Base-by-base conservation (phyloP, 2,797 vertebrate species). In the Mormyrus hasselquistii region DNA sequence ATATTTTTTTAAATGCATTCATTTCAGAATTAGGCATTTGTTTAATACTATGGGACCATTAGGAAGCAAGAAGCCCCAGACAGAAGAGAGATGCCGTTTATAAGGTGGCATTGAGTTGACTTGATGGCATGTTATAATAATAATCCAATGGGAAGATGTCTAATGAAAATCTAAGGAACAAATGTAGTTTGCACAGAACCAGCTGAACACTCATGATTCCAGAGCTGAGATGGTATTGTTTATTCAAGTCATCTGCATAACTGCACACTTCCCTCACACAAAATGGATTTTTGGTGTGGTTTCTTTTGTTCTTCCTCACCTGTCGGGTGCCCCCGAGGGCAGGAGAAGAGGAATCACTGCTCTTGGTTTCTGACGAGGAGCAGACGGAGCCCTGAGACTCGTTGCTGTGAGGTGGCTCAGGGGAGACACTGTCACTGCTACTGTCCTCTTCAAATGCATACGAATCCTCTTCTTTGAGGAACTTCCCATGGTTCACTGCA, bases 381-480 rank as follows among this genome's bases (percentile, higher is more conserved):
- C 96, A 96, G 0, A 92, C 93, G 1, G 96, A 96, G 62, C 95
- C 96, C 90, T 96, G 97, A 1, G 97, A 97, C 91, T 98, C 97
- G 47, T 98, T 96, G 12, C 95, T 96, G 93, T 96, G 94, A 83
- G 95, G 93, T 92, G 97, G 98, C 90, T 98, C 98, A 0, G 97
- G 98, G 91, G 98, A 99, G 92, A 98, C 95, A 89, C 97, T 97
- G 84, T 98, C 98, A 0, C 96, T 98, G 95, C 98, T 97, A 96
- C 98, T 99, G 94, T 99, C 98, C 93, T 99, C 98, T 92, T 99
- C 98, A 88, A 99, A 99, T 5, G 97, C 96, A 73, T 98, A 99
- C 0, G 98, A 96, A 87, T 99, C 98, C 2, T 97, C 93, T 0
- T 97, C 92, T 93, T 97, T 98, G 0, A 97, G 96, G 94, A 97